phyloP scores from a whole-genome alignment of 2,797 vertebrate genomes.

The Ptychobarbus kaznakovi region DNA sequence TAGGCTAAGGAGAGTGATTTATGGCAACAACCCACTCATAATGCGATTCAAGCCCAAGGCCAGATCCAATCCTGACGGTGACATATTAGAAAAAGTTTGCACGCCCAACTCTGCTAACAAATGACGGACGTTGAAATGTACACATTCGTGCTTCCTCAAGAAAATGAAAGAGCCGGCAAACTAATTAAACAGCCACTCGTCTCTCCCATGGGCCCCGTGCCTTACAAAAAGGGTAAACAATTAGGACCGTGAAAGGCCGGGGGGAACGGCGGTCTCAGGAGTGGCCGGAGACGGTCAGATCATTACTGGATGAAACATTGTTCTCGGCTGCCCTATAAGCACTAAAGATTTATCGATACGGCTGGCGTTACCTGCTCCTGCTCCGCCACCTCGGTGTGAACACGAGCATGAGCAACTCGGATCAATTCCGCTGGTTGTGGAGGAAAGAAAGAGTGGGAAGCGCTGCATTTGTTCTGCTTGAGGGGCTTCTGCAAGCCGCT shows the following conservation, averaged over 20 bases:
- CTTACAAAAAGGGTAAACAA: constrained; percentile 63
- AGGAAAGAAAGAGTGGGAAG: constrained; percentile 62
- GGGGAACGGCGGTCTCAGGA: constrained; percentile 40
- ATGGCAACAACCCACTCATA: constrained; percentile 65
- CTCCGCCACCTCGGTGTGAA: constrained; percentile 42
- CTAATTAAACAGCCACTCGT: constrained; percentile 63
- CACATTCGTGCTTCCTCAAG: constrained; percentile 33
- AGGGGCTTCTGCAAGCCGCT: constrained; percentile 61
- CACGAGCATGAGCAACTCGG: constrained; percentile 45
- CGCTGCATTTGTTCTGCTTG: constrained; percentile 67
- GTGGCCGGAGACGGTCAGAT: constrained; percentile 52
- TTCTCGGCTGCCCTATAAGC: constrained; percentile 59
- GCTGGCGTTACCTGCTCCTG: constrained; percentile 23
- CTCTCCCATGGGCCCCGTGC: constrained; percentile 43
- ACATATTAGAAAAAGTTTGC: constrained; percentile 67
- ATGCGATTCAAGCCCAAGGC: constrained; percentile 68
- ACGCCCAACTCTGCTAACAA: constrained; percentile 57
- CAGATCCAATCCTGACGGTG: constrained; percentile 62
- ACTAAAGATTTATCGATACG: constrained; percentile 64
- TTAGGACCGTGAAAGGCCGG: constrained; percentile 54
- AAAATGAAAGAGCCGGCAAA: constrained; percentile 57
- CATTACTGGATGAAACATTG: constrained; percentile 61
- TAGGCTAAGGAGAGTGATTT: constrained; percentile 66
- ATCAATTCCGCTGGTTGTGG: constrained; percentile 64
- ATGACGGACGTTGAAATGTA: constrained; percentile 54